These are phyloP conservation scores for Pseudomyrmex sp. DNA, from an alignment of 1,140 invertebrate species.

Conservation along the genomic window DNA sequence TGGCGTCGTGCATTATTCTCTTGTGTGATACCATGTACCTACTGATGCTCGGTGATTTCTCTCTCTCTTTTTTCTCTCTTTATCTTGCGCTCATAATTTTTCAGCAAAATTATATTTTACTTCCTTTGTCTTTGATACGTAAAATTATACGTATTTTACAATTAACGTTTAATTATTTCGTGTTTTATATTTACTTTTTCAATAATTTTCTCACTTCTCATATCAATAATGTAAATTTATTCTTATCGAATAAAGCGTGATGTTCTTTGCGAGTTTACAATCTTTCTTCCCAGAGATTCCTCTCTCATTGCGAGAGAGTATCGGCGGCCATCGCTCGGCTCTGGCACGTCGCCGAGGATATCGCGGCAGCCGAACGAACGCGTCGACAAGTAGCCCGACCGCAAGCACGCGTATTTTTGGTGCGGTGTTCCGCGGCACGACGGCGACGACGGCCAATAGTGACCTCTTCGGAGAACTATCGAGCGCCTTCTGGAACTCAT, in stretches of 20 bases:
- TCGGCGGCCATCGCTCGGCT: conserved; percentile 37
- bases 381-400: conserved; percentile 59
- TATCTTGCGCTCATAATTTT: too few species aligned
- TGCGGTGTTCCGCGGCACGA: conserved; percentile 59
- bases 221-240: too few species aligned
- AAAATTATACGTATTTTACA: too few species aligned
- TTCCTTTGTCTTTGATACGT: too few species aligned
- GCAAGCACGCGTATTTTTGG: conserved; percentile 68
- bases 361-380: conserved; percentile 51
- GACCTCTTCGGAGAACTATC: conserved; percentile 82
- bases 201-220: too few species aligned
- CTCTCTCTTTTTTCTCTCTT: too few species aligned
- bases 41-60: neutral
- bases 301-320: conserved; percentile 28
- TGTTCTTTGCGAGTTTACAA: neutral
- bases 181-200: too few species aligned
- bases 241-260: neutral
- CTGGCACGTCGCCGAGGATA: conserved; percentile 63
- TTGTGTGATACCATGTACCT: neutral
- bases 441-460: conserved; percentile 76
- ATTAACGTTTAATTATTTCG: neutral
- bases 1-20: conserved; percentile 17
- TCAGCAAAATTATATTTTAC: too few species aligned
- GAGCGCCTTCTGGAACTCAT: conserved; percentile 83
- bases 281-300: neutral